phyloP scores from a whole-genome alignment of 2,888 invertebrate species.

The Cephus rjabovi region DNA sequence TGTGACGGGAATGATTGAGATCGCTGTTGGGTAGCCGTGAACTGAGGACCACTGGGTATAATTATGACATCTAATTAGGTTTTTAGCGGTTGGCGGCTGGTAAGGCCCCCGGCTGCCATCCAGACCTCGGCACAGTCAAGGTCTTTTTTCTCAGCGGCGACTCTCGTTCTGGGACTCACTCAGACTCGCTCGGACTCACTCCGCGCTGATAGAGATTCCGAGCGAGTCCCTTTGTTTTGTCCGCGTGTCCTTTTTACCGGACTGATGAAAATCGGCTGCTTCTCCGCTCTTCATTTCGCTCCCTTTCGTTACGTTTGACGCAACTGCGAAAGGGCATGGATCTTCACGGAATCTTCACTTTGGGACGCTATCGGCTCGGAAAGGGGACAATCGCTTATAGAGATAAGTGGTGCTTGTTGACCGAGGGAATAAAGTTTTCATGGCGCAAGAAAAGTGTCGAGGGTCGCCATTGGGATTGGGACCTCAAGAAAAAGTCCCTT shows the following conservation, averaged over 20 bases:
- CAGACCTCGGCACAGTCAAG: slow-evolving; percentile 45
- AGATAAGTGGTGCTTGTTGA: too few species aligned
- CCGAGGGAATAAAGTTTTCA: too few species aligned
- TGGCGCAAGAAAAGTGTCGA: not conserved
- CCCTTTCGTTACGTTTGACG: not conserved
- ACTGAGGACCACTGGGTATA: slow-evolving; percentile 59
- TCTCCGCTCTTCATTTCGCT: not conserved
- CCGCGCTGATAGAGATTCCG: slow-evolving; percentile 44
- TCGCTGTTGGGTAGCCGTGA: not conserved
- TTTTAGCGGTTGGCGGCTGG: slow-evolving; percentile 59
- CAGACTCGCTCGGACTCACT: slow-evolving; percentile 21
- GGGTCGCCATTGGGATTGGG: slow-evolving; percentile 56
- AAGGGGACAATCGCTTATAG: too few species aligned
- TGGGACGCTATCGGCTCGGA: too few species aligned
- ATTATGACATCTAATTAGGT: slow-evolving; percentile 66
- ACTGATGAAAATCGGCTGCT: slow-evolving; percentile 32
- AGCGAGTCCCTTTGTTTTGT: slow-evolving; percentile 50
- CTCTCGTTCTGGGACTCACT: slow-evolving; percentile 1
- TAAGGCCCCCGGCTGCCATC: slow-evolving; percentile 46
- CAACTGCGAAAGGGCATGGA: too few species aligned
- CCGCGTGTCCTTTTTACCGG: slow-evolving; percentile 47
- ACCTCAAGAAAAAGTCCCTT: slow-evolving; percentile 54
- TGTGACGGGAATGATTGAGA: too few species aligned
- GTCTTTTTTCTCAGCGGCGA: slow-evolving; percentile 42
- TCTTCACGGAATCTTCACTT: too few species aligned